Percentiles rank a stretch among this genome's conserved stretches.
Conservation (phyloP, 2,113 vertebrate genomes). For the Oreotrochilus melanogaster region DNA sequence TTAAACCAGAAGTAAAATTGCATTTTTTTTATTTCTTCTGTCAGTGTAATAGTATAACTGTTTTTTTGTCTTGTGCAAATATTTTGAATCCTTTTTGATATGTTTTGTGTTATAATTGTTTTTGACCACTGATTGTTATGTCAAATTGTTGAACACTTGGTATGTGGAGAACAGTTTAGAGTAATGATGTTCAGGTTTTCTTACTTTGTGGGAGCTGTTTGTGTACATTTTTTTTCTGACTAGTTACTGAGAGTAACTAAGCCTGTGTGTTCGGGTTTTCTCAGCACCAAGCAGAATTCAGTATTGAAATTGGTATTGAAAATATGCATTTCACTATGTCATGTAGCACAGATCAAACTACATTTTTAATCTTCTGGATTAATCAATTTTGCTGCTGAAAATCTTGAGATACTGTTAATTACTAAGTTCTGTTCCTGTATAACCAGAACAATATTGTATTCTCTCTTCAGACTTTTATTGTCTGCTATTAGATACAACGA, state of each 20-base stretch:
- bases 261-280: background rate
- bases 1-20: background rate
- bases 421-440: background rate
- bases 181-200: background rate
- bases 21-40: background rate
- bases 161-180: background rate
- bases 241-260: background rate
- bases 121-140: background rate
- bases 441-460: background rate
- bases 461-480: background rate
- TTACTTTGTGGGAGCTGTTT: background rate
- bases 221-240: background rate
- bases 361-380: background rate
- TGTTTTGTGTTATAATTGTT: background rate
- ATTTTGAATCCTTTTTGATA: background rate
- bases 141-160: background rate
- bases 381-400: background rate
- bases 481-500: background rate
- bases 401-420: background rate
- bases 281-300: background rate
- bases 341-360: background rate
- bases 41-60: background rate
- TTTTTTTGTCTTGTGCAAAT: background rate
- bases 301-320: background rate
- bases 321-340: background rate